Conservation (phyloP, 2,797 vertebrate genomes). For the Cuniculus paca region DNA sequence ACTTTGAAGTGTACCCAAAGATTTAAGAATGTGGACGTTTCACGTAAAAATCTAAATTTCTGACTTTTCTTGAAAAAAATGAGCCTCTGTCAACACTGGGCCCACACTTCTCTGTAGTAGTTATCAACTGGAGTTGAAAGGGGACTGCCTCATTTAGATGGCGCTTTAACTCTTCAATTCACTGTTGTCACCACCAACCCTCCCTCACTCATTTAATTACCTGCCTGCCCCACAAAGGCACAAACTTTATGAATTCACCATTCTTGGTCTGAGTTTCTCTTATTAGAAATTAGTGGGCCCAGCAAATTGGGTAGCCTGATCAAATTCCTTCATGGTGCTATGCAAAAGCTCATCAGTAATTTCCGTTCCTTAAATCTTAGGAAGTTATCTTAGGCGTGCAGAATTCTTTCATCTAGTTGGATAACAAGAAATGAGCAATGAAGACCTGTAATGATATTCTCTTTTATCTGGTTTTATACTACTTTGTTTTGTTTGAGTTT, state of each 20-base stretch:
- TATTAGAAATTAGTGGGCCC: conserved; percentile 53
- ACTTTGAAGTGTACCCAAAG: background rate
- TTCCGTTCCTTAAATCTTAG: conserved; percentile 60
- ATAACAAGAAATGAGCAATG: no score
- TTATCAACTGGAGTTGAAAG: conserved; percentile 27
- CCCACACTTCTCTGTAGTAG: background rate
- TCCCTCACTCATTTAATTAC: conserved; percentile 64
- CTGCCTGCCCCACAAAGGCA: background rate
- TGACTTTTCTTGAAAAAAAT: conserved; percentile 16
- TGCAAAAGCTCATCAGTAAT: conserved; percentile 10
- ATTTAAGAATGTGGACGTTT: conserved; percentile 58
- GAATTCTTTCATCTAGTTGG: conserved; percentile 55
- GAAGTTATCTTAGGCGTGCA: conserved; percentile 54
- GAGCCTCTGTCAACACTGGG: background rate
- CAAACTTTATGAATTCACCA: conserved; percentile 33
- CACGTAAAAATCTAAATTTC: conserved; percentile 52
- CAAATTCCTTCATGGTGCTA: conserved; percentile 30
- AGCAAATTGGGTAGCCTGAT: conserved; percentile 51
- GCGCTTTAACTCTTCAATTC: conserved; percentile 52
- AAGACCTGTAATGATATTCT: no score
- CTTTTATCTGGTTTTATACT: no score
- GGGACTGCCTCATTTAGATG: background rate
- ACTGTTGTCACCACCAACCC: background rate
- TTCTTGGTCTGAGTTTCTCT: conserved; percentile 43
- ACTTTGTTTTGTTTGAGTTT: no score